A percentile compares a stretch with the other conserved stretches of the same genome.
phyloP scores from a whole-genome alignment of 2,113 vertebrate genomes.

The Embiotoca jacksoni region DNA sequence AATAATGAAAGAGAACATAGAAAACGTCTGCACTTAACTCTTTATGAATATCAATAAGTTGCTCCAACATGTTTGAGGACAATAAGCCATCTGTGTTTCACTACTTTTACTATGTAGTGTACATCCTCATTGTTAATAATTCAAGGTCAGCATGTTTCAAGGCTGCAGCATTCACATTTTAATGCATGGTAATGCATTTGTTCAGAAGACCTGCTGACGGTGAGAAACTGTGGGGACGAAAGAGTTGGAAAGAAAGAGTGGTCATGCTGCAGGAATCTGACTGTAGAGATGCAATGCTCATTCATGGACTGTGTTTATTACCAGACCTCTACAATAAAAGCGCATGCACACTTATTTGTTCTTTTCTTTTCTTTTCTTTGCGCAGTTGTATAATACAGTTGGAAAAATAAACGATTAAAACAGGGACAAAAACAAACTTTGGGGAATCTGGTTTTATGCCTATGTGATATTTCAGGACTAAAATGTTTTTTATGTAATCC shows the following conservation, averaged over 20 bases:
- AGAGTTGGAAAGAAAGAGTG: neutral
- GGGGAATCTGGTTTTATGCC: too few relatives aligned
- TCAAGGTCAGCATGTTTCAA: constrained; percentile 39
- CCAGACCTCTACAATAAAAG: neutral
- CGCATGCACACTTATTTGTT: neutral
- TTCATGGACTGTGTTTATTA: neutral
- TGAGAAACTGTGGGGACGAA: constrained; percentile 10
- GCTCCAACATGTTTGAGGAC: neutral
- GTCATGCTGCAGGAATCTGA: neutral
- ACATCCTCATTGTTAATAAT: constrained; percentile 1
- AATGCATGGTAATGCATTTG: constrained; percentile 10
- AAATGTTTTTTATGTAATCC: neutral
- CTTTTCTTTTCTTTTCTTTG: neutral
- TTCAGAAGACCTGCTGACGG: constrained; percentile 22
- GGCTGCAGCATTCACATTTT: constrained; percentile 10
- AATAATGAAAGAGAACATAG: too few relatives aligned
- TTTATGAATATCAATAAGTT: too few relatives aligned
- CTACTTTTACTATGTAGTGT: neutral
- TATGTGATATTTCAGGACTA: neutral
- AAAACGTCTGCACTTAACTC: too few relatives aligned
- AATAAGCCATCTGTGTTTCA: neutral
- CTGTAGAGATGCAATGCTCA: neutral
- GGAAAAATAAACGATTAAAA: too few relatives aligned
- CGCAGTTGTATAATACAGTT: too few relatives aligned
- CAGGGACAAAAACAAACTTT: too few relatives aligned